Evolutionary conservation across 1,140 invertebrate species (phyloP).

Genomic region (Vollenhovia emeryi): DNA sequence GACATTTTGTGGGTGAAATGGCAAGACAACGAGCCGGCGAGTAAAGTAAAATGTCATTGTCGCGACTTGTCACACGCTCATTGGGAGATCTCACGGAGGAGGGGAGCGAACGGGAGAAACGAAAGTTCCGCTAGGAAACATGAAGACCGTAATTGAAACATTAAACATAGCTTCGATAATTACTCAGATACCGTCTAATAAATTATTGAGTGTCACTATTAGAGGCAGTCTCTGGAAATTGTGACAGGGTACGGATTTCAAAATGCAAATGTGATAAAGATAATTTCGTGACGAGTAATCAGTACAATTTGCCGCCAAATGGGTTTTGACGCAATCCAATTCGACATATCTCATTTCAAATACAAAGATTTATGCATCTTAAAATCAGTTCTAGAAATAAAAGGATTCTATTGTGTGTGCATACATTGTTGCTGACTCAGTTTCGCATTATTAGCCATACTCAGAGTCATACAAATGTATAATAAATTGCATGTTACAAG

Average conservation of each 20-base stretch:
- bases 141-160: conserved; percentile 6
- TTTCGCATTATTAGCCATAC: conserved; percentile 10
- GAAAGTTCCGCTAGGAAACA: conserved; percentile 12
- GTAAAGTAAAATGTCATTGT: conserved; percentile 70
- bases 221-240: not conserved
- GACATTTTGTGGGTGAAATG: conserved; percentile 71
- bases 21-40: conserved; percentile 57
- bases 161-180: conserved; percentile 39
- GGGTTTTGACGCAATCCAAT: conserved; percentile 19
- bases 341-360: not conserved
- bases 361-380: not conserved
- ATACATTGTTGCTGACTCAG: conserved; percentile 1
- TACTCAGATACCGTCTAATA: not conserved
- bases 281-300: conserved; percentile 18
- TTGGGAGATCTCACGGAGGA: not conserved
- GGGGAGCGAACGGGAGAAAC: not conserved
- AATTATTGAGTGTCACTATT: conserved; percentile 37
- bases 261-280: conserved; percentile 22
- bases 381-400: not conserved
- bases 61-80: conserved; percentile 53
- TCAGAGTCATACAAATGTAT: conserved; percentile 31
- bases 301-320: not conserved
- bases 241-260: not conserved
- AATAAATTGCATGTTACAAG: conserved; percentile 23
- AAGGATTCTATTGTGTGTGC: not conserved